Base-by-base conservation (phyloP, 2,888 invertebrate species). In the Andrena minutula region DNA sequence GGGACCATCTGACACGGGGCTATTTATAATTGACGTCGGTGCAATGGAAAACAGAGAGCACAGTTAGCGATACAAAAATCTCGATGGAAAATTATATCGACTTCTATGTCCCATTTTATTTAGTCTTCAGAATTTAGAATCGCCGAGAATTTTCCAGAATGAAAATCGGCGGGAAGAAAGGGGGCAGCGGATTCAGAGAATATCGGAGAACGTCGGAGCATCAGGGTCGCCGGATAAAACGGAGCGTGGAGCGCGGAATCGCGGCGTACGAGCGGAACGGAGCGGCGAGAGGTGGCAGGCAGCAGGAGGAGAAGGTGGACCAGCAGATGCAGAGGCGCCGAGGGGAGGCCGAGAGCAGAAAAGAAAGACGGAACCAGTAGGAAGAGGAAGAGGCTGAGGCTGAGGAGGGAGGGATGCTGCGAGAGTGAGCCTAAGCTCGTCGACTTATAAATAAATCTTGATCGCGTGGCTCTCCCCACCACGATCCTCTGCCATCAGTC, bases 401-500 rank as follows among this genome's bases (percentile, higher is more conserved):
- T 28, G 58, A 49, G 68, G 47, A 47, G 79, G 73, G 79, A 71
- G 79, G 75, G 76, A 80, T 72, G 83, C 16, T 60, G 76, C 70
- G 70, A 81, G 80, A 82, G 80, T 74, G 80, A 83, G 87, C 83
- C 83, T 86, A 82, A 85, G 89, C 88, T 88, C 86, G 90, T 89
- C 91, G 90, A 91, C 92, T 93, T 94, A 94, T 93, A 94, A 93
- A 94, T 94, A 93, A 94, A 93, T 94, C 94, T 93, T 92, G 94
- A 93, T 94, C 94, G 94, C 94, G 94, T 94, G 93, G 94, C 94
- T 92, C 93, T 86, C 88, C 91, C 92, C 93, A 92, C 94, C 92
- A 91, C 91, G 79, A 78, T 60, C 79, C 75, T 49, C 66, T 80
- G 79, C 61, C 77, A 82, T 82, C 88, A 90, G 89, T 90, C 84